Base-by-base conservation (phyloP, 2,888 invertebrate genomes). In the Clostera curtula region DNA sequence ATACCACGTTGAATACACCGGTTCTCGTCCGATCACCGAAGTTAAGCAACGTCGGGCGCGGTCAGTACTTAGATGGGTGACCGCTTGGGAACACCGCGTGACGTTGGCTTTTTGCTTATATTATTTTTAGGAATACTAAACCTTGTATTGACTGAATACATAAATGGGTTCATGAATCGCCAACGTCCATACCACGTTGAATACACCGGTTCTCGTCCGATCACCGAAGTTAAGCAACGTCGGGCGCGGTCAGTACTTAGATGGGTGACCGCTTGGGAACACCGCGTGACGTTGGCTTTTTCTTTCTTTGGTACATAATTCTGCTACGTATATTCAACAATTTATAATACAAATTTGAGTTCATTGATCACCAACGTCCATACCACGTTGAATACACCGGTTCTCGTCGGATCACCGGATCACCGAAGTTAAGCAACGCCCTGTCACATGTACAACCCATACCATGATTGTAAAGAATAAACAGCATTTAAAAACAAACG, bases 321-420 rank as follows among this genome's bases (percentile, higher is more conserved):
- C n/a, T n/a, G n/a, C n/a, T n/a, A n/a, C n/a, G n/a, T n/a, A n/a
- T n/a, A n/a, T n/a, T n/a, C n/a, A n/a, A n/a, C n/a, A n/a, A n/a
- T n/a, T n/a, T n/a, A n/a, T n/a, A n/a, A n/a, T n/a, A n/a, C n/a
- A n/a, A n/a, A n/a, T n/a, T n/a, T n/a, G n/a, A n/a, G 4, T 10
- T 19, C 10, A 6, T 2, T 9, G 11, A 5, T 39, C 23, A 56
- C 52, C 60, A 60, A 60, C 60, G 70, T 70, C 68, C 73, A 73
- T 70, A 75, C 73, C 59, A 75, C 59, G 70, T 71, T 75, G 72
- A 74, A 71, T 44, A 69, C 73, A 73, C 75, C 72, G 74, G 71
- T 72, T 76, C 74, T 76, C 76, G 73, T 77, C 76, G 74, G 76
- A 77, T 77, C 76, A 77, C 77, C 74, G 76, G n/a, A n/a, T n/a